A percentile compares a stretch with the other conserved stretches of the same genome.
phyloP scores from a whole-genome alignment of 2,113 vertebrate genomes.

The Prietella phreatophila region DNA sequence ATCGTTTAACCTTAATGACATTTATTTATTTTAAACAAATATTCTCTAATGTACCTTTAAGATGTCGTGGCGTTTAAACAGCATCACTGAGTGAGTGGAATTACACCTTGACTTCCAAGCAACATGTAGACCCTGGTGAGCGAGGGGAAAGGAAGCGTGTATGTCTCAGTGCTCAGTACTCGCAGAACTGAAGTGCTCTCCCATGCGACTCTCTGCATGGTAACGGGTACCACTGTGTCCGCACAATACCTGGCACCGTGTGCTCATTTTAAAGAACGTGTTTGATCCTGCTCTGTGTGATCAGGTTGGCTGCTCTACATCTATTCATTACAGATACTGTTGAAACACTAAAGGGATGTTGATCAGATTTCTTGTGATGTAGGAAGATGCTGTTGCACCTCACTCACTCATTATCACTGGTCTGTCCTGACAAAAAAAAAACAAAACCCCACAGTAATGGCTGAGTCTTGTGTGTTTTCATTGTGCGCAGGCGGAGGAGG shows the following conservation, averaged over 20 bases:
- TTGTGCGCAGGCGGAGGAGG: conserved; percentile 53
- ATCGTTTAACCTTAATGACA: not conserved
- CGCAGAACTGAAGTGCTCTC: not conserved
- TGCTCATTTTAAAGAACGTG: not conserved
- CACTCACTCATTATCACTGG: not conserved
- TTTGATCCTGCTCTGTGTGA: not conserved
- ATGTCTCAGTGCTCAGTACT: not conserved
- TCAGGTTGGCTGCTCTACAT: not conserved
- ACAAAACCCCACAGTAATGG: not conserved
- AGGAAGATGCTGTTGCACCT: not conserved
- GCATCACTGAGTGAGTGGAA: not conserved
- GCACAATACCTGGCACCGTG: not conserved
- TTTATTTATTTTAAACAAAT: not conserved
- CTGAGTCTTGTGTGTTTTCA: conserved; percentile 10
- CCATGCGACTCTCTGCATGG: not conserved
- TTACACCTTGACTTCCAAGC: not conserved
- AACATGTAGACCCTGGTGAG: not conserved
- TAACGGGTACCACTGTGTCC: not conserved
- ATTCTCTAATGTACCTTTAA: not conserved
- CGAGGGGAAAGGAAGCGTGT: not conserved
- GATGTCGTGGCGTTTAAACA: not conserved
- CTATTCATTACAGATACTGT: not conserved
- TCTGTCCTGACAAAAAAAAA: not conserved
- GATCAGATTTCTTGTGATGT: not conserved
- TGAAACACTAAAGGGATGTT: not conserved